Evolutionary conservation across 2,888 invertebrate genomes (phyloP).

Genomic region (Caenorhabditis plicata): DNA sequence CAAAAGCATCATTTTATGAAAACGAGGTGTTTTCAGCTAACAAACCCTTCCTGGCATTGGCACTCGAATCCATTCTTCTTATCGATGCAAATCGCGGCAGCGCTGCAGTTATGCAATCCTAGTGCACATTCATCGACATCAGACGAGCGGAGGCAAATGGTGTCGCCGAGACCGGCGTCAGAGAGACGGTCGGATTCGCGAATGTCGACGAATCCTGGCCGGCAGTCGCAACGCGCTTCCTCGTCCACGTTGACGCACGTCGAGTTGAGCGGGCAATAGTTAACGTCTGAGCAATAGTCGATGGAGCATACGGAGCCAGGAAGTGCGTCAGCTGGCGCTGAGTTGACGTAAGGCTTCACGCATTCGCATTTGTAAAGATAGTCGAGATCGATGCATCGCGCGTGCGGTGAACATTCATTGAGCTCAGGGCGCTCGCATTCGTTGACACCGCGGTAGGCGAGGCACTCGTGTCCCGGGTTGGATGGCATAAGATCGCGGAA

Average conservation of each 20-base stretch:
- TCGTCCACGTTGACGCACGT: constrained; percentile 81
- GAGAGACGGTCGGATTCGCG: constrained; percentile 41
- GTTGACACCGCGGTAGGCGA: constrained; percentile 48
- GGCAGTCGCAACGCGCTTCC: constrained; percentile 51
- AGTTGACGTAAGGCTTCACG: constrained; percentile 49
- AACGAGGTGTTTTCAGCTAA: not conserved
- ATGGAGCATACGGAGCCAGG: constrained; percentile 67
- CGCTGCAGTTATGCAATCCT: constrained; percentile 60
- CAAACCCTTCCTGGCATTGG: constrained; percentile 47
- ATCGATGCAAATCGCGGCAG: constrained; percentile 58
- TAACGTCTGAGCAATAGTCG: constrained; percentile 66
- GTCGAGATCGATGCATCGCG: constrained; percentile 52
- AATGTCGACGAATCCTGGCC: constrained; percentile 53
- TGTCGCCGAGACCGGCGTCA: constrained; percentile 39
- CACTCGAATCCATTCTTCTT: constrained; percentile 52
- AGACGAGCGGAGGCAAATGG: constrained; percentile 29
- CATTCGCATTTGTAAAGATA: constrained; percentile 57
- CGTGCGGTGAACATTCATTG: constrained; percentile 56
- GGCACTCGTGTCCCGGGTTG: constrained; percentile 48
- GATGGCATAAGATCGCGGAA: constrained; percentile 54
- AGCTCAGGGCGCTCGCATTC: constrained; percentile 52
- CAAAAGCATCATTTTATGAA: not conserved
- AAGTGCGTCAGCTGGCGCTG: constrained; percentile 39
- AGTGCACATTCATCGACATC: constrained; percentile 60
- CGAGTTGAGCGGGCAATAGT: constrained; percentile 85